Evolutionary conservation across 2,888 invertebrate genomes (phyloP), one percentile per base, ranked within the genome.

Genomic region (Lomographa bimaculata): DNA sequence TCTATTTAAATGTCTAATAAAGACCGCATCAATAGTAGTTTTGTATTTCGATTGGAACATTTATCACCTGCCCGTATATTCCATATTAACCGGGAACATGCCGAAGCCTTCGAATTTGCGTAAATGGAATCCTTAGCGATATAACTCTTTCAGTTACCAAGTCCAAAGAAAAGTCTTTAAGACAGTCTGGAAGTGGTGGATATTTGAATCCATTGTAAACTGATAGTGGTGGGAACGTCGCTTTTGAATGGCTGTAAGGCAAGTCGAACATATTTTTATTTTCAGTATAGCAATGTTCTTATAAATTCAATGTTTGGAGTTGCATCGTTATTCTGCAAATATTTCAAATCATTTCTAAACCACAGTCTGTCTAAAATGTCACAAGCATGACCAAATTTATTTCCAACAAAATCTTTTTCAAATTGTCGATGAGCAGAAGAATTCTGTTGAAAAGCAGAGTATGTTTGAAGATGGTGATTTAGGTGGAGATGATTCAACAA

Each of bases 11-110:
- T n/a, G n/a, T n/a, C n/a, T n/a, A n/a, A n/a, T n/a, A n/a, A n/a
- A n/a, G n/a, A n/a, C n/a, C n/a, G n/a, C n/a, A n/a, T n/a, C n/a
- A n/a, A n/a, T n/a, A n/a, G n/a, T n/a, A n/a, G n/a, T n/a, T n/a
- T n/a, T n/a, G n/a, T n/a, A 54, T 50, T 37, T 43, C 37, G 0
- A 61, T 40, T 23, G 64, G 63, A 30, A 64, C 52, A 60, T 68
- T 64, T 28, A 68, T 60, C 7, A 64, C 41, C 21, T 66, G 64
- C 1, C 60, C 62, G 17, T 50, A 57, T 37, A 63, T 64, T 7
- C 60, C 60, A 16, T 35, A 42, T 10, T 57, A 56, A 30, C 58
- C 58, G 28, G 54, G 11, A 44, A 54, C 54, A 24, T 63, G 54
- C 24, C 63, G 33, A 4, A 65, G 47, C 44, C 63, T 55, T 8